phyloP scores from a whole-genome alignment of 2,113 vertebrate genomes.

The Malurus elegans region DNA sequence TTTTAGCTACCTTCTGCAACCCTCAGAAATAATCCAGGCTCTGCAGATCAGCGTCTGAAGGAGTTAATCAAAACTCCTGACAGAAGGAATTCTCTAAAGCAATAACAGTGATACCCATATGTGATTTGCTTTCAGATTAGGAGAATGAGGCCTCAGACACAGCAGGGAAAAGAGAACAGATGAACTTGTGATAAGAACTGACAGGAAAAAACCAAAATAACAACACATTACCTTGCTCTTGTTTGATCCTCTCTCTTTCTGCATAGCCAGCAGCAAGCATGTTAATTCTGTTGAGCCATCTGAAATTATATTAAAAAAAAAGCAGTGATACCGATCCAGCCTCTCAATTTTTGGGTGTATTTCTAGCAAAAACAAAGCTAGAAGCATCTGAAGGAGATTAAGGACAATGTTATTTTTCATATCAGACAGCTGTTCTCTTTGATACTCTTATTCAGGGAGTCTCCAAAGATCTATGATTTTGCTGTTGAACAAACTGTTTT shows the following conservation, averaged over 20 bases:
- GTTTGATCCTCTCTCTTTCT: constrained; percentile 92
- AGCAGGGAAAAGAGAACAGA: background rate
- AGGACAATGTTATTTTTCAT: background rate
- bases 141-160: background rate
- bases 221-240: constrained; percentile 87
- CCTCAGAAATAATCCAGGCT: background rate
- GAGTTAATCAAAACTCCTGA: background rate
- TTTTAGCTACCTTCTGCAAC: background rate
- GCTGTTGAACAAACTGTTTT: constrained; percentile 43
- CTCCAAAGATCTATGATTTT: constrained; percentile 37
- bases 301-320: constrained; percentile 75
- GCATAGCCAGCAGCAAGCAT: constrained; percentile 91
- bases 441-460: background rate
- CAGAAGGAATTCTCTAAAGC: background rate
- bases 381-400: background rate
- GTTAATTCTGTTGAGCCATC: constrained; percentile 97
- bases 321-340: constrained; percentile 2
- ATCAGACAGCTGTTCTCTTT: constrained; percentile 36
- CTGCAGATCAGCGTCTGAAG: background rate
- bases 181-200: background rate
- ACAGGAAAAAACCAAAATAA: background rate
- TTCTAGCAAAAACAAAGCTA: constrained; percentile 36
- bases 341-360: background rate
- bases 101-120: background rate
- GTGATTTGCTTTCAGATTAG: background rate